A percentile compares a stretch with the other conserved stretches of the same genome.
Conservation (phyloP, 2,113 vertebrate genomes). For the Brienomyrus brachyistius region DNA sequence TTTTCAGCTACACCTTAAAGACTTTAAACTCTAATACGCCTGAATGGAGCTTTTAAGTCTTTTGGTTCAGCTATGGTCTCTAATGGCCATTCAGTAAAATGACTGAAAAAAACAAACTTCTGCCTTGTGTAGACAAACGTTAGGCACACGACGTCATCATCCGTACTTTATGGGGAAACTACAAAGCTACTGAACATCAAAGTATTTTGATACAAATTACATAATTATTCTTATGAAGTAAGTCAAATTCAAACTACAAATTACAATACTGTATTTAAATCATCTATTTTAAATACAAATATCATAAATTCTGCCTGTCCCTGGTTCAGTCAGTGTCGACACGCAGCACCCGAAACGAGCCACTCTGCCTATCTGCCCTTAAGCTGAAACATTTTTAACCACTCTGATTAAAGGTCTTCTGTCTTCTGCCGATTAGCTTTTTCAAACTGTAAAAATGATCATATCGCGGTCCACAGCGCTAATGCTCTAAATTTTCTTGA, state of each 20-base stretch:
- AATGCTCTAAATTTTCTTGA: background rate
- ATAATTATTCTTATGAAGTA: background rate
- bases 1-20: background rate
- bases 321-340: background rate
- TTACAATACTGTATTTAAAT: background rate
- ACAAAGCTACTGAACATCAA: background rate
- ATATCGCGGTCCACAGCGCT: background rate
- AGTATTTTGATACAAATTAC: background rate
- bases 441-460: background rate
- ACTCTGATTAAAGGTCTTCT: background rate
- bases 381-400: background rate
- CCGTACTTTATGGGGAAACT: background rate
- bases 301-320: background rate
- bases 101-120: slow-evolving; percentile 23
- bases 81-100: background rate
- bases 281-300: background rate
- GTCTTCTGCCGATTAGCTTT: background rate
- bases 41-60: background rate
- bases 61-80: background rate
- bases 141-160: background rate
- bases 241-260: background rate
- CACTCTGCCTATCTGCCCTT: background rate
- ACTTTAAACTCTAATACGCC: background rate
- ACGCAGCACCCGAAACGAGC: background rate
- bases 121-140: background rate